These are phyloP conservation scores for Atractosteus spatula DNA, from an alignment of 2,113 vertebrate species.

Conservation along the genomic window DNA sequence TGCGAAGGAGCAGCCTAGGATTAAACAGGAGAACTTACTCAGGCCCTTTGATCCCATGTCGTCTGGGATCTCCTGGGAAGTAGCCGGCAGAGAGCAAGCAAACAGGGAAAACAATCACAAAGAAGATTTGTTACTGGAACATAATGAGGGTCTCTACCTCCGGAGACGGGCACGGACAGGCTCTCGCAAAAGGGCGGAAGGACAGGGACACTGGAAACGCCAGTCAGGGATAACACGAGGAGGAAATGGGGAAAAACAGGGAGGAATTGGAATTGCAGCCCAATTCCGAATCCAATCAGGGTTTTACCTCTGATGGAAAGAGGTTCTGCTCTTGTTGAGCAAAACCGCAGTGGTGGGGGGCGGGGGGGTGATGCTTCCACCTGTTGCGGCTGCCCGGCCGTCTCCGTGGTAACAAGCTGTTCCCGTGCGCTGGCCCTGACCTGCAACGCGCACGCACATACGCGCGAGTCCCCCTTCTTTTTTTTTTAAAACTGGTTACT, in stretches of 20 bases:
- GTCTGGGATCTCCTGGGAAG: slow-evolving; percentile 93
- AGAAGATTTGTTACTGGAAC: slow-evolving; percentile 87
- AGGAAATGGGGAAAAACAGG: neutral
- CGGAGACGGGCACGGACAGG: slow-evolving; percentile 29
- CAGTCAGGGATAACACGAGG: neutral
- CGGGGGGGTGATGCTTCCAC: no score
- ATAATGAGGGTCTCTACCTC: slow-evolving; percentile 62
- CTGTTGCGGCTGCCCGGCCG: slow-evolving; percentile 37
- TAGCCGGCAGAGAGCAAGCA: slow-evolving; percentile 82
- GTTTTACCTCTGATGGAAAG: no score
- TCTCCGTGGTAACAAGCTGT: slow-evolving; percentile 70
- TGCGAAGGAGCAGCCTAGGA: slow-evolving; percentile 26
- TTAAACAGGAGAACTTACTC: slow-evolving; percentile 81
- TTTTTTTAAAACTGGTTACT: slow-evolving; percentile 68
- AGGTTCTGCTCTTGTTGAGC: no score
- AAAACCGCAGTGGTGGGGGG: no score
- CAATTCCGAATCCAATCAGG: no score
- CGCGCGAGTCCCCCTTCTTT: slow-evolving; percentile 29
- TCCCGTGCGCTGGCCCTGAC: slow-evolving; percentile 64
- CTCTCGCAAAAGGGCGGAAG: neutral
- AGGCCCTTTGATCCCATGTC: slow-evolving; percentile 91
- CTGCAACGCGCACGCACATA: slow-evolving; percentile 37
- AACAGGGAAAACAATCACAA: slow-evolving; percentile 87
- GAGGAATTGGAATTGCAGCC: no score
- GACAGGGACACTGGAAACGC: no score